Conservation (phyloP, 2,888 invertebrate species). For the Polymixis lichenea region DNA sequence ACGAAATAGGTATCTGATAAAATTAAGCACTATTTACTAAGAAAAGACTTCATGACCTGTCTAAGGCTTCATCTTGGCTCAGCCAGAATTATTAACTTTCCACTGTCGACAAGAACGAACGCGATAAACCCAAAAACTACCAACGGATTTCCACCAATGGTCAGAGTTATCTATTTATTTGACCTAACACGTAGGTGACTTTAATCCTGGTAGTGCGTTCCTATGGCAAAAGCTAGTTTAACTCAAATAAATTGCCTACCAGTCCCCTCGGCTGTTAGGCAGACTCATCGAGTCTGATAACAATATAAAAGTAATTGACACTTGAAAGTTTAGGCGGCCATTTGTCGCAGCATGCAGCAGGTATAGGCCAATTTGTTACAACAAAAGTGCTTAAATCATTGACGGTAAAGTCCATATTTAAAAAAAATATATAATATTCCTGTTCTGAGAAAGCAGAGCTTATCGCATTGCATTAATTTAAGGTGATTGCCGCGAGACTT, state of each 20-base stretch:
- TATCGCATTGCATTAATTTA: background rate
- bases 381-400: background rate
- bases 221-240: no score
- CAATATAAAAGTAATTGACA: no score
- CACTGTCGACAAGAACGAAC: background rate
- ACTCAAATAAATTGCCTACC: background rate
- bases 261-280: background rate
- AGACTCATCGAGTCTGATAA: no score
- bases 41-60: no score
- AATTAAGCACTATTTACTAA: no score
- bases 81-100: no score
- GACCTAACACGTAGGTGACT: no score
- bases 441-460: conserved; percentile 18
- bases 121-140: background rate
- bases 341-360: background rate
- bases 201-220: background rate
- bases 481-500: background rate
- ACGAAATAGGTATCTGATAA: no score
- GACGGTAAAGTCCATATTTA: background rate
- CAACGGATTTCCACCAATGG: background rate
- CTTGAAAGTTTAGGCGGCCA: background rate
- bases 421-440: conserved; percentile 10
- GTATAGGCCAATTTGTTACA: background rate
- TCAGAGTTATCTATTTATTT: no score
- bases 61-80: no score